These are phyloP conservation scores for Drepanosiphum platanoidis DNA, from an alignment of 2,888 invertebrate species.

Conservation along the genomic window DNA sequence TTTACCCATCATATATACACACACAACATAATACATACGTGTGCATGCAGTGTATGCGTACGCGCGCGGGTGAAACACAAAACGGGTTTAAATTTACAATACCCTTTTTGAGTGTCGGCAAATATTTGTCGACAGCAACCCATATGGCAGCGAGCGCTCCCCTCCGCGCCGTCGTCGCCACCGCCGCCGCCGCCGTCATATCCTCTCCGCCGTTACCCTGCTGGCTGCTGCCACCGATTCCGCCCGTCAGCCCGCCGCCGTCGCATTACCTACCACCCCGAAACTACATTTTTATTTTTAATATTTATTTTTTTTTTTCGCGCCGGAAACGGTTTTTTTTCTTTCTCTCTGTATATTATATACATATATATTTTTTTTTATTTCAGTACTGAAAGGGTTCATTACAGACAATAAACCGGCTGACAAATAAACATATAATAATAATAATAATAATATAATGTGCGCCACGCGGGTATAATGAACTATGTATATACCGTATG, in stretches of 20 bases:
- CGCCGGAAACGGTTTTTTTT: constrained; percentile 56
- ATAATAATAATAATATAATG: neutral
- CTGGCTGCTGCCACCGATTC: neutral
- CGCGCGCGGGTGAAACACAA: constrained; percentile 53
- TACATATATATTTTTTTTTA: neutral
- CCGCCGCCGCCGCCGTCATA: neutral
- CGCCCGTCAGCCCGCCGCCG: neutral
- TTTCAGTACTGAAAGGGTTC: constrained; percentile 47
- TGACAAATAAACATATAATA: constrained; percentile 11
- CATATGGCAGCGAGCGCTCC: constrained; percentile 31
- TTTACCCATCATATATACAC: constrained; percentile 9
- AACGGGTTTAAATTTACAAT: constrained; percentile 62
- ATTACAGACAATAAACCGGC: constrained; percentile 40
- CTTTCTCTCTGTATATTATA: neutral
- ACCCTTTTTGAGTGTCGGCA: constrained; percentile 60
- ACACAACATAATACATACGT: neutral
- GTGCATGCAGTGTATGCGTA: neutral
- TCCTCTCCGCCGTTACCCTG: neutral
- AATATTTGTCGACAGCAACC: constrained; percentile 61
- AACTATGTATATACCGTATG: neutral
- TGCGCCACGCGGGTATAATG: constrained; percentile 15
- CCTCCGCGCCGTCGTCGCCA: neutral
- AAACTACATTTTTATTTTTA: constrained; percentile 22
- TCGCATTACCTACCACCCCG: neutral
- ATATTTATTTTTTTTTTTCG: constrained; percentile 6